Evolutionary conservation across 1,140 invertebrate genomes (phyloP).

Genomic region (Drosophila nasuta): DNA sequence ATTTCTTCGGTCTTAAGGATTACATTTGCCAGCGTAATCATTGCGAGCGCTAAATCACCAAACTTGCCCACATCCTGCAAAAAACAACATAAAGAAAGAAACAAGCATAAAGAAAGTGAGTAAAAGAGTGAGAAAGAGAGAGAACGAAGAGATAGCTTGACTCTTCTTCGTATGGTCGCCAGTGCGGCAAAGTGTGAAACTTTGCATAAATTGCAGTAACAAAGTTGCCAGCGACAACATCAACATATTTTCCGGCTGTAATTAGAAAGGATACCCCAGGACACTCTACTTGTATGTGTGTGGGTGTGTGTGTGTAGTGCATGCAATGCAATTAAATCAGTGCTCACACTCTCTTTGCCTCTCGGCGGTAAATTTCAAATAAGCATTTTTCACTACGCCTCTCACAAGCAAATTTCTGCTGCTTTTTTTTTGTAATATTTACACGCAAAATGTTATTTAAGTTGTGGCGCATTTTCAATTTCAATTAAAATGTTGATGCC

Average conservation of each 20-base stretch:
- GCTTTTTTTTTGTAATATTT: slow-evolving; percentile 59
- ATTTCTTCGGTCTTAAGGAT: slow-evolving; percentile 84
- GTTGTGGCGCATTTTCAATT: slow-evolving; percentile 78
- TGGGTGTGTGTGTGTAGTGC: slow-evolving; percentile 1
- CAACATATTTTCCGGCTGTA: slow-evolving; percentile 77
- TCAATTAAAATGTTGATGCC: slow-evolving; percentile 73
- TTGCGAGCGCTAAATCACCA: slow-evolving; percentile 83
- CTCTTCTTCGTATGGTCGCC: slow-evolving; percentile 52
- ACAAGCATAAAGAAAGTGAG: slow-evolving; percentile 4
- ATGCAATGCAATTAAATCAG: slow-evolving; percentile 63
- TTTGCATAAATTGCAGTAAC: slow-evolving; percentile 77
- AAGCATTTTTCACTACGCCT: slow-evolving; percentile 43
- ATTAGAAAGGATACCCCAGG: slow-evolving; percentile 58
- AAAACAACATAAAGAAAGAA: neutral
- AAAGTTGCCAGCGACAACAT: slow-evolving; percentile 72
- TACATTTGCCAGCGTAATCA: slow-evolving; percentile 81
- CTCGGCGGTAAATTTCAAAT: slow-evolving; percentile 59
- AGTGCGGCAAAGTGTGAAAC: slow-evolving; percentile 76
- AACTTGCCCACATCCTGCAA: slow-evolving; percentile 80
- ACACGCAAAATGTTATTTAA: slow-evolving; percentile 78
- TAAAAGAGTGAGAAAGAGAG: neutral
- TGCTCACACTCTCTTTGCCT: slow-evolving; percentile 23
- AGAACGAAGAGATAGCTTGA: slow-evolving; percentile 33
- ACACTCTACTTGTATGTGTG: neutral
- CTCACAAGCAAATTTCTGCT: slow-evolving; percentile 37